Base-by-base conservation (phyloP, 2,888 invertebrate genomes). In the Bugula neritina region DNA sequence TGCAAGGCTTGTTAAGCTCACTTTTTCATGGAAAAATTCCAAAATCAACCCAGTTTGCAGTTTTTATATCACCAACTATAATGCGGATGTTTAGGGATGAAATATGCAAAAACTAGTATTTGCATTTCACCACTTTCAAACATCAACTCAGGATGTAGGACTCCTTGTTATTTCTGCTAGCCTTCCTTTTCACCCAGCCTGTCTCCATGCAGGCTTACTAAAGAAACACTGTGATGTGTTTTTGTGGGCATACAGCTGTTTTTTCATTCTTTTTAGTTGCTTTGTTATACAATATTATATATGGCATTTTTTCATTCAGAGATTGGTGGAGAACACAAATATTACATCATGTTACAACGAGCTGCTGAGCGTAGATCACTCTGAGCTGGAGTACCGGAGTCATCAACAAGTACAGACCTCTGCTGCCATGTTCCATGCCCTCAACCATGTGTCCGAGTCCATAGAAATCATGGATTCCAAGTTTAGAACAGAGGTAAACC, bases 391-490 rank as follows among this genome's bases (percentile, higher is more conserved):
- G 34, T 25, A 93, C 58, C 85, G 90, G 72, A 88, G 90, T 69
- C 89, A 90, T 76, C 89, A 77, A n/a, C 91, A 92, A 81, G 88
- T 93, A 74, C 89, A 90, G 63, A 91, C 93, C 0, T 89, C 90
- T 27, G 89, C 91, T 78, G 91, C 93, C 2, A 88, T 95, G 25
- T 90, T 92, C 76, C 89, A 91, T 31, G 93, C 94, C n/a, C 87
- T 92, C 72, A 93, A 94, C 84, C 89, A 91, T 81, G 91, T 91
- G 70, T 88, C 90, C 73, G 94, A 95, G 84, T 89, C 93, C 77
- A 89, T 95, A 25, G 90, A 94, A 77, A 89, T 96, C 77, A 93
- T 94, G 27, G 92, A 93, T 83, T 90, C 91, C 79, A 89, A 90
- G 79, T 90, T 92, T 81, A 88, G 90, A 84, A 89, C 94, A 83